phyloP scores from a whole-genome alignment of 2,113 vertebrate species.

The Macrotis lagotis region DNA sequence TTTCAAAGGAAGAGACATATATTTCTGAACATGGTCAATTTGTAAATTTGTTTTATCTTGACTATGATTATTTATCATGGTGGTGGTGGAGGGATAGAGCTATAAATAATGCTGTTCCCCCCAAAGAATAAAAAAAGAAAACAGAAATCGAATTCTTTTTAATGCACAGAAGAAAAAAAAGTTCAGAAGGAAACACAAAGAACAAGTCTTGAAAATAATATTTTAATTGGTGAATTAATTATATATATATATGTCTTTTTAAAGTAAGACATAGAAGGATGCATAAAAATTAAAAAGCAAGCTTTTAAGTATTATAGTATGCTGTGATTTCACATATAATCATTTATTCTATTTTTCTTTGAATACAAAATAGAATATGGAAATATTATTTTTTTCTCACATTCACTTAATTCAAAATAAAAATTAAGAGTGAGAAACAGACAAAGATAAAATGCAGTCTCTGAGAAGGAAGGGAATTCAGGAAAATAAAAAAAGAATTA shows the following conservation, averaged over 20 bases:
- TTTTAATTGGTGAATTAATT: background rate
- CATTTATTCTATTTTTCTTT: background rate
- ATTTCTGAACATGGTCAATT: background rate
- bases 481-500: background rate
- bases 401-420: background rate
- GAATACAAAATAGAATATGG: background rate
- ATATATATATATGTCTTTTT: background rate
- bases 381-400: background rate
- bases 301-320: background rate
- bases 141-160: background rate
- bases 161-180: background rate
- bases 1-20: background rate
- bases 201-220: background rate
- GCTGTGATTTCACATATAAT: background rate
- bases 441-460: background rate
- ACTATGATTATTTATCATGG: background rate
- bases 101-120: background rate
- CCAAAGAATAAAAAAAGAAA: background rate
- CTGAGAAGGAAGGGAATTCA: too few species aligned
- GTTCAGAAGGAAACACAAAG: background rate
- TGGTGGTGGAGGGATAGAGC: background rate
- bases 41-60: background rate
- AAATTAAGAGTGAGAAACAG: background rate
- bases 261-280: background rate
- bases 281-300: background rate